Evolutionary conservation across 2,113 vertebrate genomes (phyloP).

Genomic region (Petaurus breviceps): DNA sequence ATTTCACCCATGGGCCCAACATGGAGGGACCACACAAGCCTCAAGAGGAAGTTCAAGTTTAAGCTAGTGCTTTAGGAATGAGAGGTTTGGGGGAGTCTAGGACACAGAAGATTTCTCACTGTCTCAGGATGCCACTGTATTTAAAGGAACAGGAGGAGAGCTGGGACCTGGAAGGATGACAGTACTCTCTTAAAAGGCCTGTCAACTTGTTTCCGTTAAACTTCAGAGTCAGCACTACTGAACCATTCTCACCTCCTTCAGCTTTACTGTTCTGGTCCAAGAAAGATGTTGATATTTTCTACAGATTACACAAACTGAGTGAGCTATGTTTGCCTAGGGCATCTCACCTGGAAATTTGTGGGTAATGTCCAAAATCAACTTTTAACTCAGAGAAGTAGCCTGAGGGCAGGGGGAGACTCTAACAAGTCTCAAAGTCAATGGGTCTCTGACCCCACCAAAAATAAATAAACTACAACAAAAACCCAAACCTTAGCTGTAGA

Average conservation of each 20-base stretch:
- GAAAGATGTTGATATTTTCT: constrained; percentile 74
- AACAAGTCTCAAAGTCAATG: constrained; percentile 63
- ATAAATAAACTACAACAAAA: neutral
- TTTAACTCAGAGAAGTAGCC: constrained; percentile 75
- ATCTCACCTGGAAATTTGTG: constrained; percentile 79
- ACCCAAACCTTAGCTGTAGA: constrained; percentile 58
- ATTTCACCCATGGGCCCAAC: neutral
- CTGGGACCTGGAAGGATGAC: neutral
- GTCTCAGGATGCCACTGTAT: neutral
- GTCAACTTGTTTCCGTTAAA: neutral
- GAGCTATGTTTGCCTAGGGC: constrained; percentile 72
- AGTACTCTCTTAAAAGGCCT: neutral
- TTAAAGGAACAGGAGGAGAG: neutral
- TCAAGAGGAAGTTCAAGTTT: neutral
- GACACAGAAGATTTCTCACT: neutral
- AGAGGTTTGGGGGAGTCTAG: neutral
- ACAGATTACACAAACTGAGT: constrained; percentile 71
- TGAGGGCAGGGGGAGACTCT: constrained; percentile 67
- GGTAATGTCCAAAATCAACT: constrained; percentile 78
- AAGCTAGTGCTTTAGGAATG: neutral
- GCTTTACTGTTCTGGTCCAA: neutral
- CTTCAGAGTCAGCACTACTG: constrained; percentile 19
- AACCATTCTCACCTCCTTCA: neutral
- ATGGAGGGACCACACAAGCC: neutral
- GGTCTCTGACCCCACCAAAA: neutral